phyloP scores from a whole-genome alignment of 1,140 invertebrate species.

The Caligus rogercresseyi region DNA sequence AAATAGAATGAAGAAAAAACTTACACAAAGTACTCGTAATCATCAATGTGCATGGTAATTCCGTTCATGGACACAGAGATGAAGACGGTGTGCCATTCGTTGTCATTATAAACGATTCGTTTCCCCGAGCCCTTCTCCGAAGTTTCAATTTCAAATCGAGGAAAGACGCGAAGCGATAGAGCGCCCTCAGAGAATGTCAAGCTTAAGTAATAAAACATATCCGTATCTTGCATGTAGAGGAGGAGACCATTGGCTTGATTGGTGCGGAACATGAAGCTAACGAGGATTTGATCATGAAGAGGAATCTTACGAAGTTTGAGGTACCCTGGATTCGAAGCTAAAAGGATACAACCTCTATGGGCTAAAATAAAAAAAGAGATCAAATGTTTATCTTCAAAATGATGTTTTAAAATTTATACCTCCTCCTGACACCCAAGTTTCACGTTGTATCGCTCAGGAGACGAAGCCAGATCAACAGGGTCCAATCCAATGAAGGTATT shows the following conservation, averaged over 20 bases:
- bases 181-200: conserved; percentile 48
- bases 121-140: conserved; percentile 29
- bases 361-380: conserved; percentile 25
- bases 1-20: conserved; percentile 21
- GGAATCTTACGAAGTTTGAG: conserved; percentile 24
- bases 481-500: conserved; percentile 52
- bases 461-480: conserved; percentile 56
- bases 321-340: conserved; percentile 35
- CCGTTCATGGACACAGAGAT: conserved; percentile 32
- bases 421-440: conserved; percentile 63
- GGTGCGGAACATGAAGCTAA: conserved; percentile 80
- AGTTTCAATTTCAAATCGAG: conserved; percentile 31
- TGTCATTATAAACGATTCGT: conserved; percentile 55
- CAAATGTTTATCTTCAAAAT: no score
- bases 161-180: conserved; percentile 40
- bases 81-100: conserved; percentile 78
- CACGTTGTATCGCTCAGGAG: conserved; percentile 56
- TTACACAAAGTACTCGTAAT: conserved; percentile 47
- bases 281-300: conserved; percentile 33
- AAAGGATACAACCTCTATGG: conserved; percentile 41
- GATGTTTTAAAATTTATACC: conserved; percentile 32
- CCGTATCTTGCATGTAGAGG: conserved; percentile 40
- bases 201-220: conserved; percentile 42
- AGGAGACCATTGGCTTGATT: conserved; percentile 52
- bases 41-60: conserved; percentile 59